Conservation (phyloP, 2,888 invertebrate species). For the Stenichneumon culpator region DNA sequence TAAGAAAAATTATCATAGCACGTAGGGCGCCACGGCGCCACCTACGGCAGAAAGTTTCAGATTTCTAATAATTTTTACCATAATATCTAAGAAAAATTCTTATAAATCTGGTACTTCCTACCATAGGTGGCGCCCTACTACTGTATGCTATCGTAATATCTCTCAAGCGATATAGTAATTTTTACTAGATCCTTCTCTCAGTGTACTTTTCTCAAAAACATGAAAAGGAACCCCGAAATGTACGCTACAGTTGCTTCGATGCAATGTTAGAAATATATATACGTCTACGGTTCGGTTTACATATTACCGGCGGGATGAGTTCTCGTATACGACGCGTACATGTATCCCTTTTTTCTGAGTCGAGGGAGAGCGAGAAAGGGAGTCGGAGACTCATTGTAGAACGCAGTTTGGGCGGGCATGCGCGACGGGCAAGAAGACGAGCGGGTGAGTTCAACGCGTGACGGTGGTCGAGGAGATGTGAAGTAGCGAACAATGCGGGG, state of each 20-base stretch:
- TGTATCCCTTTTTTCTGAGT: slow-evolving; percentile 25
- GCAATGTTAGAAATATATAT: too few species aligned
- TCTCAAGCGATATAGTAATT: too few species aligned
- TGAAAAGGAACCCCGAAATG: neutral
- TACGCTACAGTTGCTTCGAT: neutral
- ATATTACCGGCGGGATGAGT: slow-evolving; percentile 21
- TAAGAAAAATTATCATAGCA: too few species aligned
- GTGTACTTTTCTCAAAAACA: neutral
- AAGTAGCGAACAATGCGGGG: slow-evolving; percentile 76
- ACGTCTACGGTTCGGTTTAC: too few species aligned
- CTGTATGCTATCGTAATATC: too few species aligned
- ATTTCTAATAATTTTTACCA: too few species aligned
- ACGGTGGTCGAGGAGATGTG: slow-evolving; percentile 46
- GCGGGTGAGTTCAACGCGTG: slow-evolving; percentile 32
- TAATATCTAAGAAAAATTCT: too few species aligned
- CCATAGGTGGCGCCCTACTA: too few species aligned
- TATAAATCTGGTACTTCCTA: too few species aligned
- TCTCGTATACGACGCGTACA: neutral
- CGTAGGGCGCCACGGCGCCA: too few species aligned
- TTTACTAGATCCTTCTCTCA: too few species aligned
- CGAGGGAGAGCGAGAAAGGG: neutral
- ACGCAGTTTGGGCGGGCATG: neutral
- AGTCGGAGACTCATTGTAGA: slow-evolving; percentile 9
- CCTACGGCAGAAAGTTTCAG: too few species aligned
- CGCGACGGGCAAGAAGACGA: slow-evolving; percentile 1